phyloP scores from a whole-genome alignment of 2,797 vertebrate species.

The Pangasius larnaudii region DNA sequence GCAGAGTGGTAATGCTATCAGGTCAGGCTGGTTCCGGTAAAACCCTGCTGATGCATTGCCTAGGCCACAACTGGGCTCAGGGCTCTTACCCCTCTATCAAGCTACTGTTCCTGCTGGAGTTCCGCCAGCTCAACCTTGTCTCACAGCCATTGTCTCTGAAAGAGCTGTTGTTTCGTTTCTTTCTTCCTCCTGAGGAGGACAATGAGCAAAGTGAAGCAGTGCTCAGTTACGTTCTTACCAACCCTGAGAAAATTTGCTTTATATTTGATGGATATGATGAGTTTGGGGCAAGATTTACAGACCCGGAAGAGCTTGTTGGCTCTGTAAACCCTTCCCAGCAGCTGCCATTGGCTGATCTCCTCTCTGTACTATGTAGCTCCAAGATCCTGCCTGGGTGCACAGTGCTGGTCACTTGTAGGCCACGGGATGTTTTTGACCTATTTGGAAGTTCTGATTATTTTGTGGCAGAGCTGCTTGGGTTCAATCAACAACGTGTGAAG shows the following conservation, averaged over 20 bases:
- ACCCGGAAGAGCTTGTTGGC: conserved; percentile 9
- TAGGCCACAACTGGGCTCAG: conserved; percentile 82
- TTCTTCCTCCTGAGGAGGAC: conserved; percentile 67
- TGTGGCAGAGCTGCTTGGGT: conserved; percentile 81
- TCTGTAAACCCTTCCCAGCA: conserved; percentile 41
- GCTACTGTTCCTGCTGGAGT: conserved; percentile 86
- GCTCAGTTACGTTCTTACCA: conserved; percentile 78
- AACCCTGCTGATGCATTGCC: conserved; percentile 79
- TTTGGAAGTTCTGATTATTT: conserved; percentile 66
- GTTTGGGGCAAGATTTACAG: conserved; percentile 68
- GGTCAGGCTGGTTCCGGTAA: conserved; percentile 89
- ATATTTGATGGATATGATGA: conserved; percentile 94
- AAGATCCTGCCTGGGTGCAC: conserved; percentile 84
- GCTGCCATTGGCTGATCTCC: conserved; percentile 73
- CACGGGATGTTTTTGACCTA: conserved; percentile 74
- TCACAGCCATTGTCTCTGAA: conserved; percentile 74
- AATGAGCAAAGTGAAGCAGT: conserved; percentile 70
- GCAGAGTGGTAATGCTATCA: conserved; percentile 75
- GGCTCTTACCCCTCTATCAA: conserved; percentile 76
- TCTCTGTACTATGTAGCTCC: conserved; percentile 79
- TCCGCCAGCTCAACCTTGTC: conserved; percentile 85
- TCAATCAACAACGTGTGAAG: conserved; percentile 75
- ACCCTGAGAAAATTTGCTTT: conserved; percentile 77
- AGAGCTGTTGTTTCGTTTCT: conserved; percentile 84
- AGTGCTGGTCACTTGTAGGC: conserved; percentile 83